Evolutionary conservation across 2,888 invertebrate species (phyloP).

Genomic region (Lordiphosa fenestrarum): DNA sequence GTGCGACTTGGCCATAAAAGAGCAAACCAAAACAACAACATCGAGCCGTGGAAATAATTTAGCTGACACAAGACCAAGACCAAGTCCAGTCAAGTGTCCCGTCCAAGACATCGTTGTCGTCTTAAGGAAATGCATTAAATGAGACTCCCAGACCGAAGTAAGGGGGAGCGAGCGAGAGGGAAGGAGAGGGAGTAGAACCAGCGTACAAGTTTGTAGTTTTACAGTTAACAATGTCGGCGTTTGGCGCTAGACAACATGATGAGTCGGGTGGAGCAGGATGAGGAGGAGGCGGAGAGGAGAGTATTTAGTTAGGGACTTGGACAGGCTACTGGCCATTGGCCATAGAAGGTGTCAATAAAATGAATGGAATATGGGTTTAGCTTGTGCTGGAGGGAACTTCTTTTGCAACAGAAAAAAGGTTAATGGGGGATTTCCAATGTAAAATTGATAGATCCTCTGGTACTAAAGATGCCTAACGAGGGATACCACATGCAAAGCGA

Average conservation of each 20-base stretch:
- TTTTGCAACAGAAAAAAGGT: too few species aligned
- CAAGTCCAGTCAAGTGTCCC: constrained; percentile 47
- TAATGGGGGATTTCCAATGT: too few species aligned
- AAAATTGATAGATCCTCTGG: too few species aligned
- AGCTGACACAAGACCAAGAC: constrained; percentile 49
- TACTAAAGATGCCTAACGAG: too few species aligned
- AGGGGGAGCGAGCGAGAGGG: constrained; percentile 4
- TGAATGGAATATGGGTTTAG: constrained; percentile 4
- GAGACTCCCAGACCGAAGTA: constrained; percentile 33
- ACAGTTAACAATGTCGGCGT: constrained; percentile 49
- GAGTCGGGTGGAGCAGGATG: constrained; percentile 6
- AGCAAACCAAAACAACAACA: constrained; percentile 38
- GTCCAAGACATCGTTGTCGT: constrained; percentile 32
- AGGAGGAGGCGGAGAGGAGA: constrained; percentile 3
- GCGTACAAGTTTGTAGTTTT: constrained; percentile 48
- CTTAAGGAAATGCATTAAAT: constrained; percentile 71
- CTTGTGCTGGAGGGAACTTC: neutral
- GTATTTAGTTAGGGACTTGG: neutral
- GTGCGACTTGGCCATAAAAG: constrained; percentile 72
- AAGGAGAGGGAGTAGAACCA: neutral
- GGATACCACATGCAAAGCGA: too few species aligned
- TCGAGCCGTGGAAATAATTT: constrained; percentile 58
- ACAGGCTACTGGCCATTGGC: constrained; percentile 7
- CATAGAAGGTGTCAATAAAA: constrained; percentile 15
- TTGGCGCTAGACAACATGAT: constrained; percentile 19